Evolutionary conservation across 2,888 invertebrate genomes (phyloP), one percentile per base, ranked within the genome.

Genomic region (Mellilla xanthometata): DNA sequence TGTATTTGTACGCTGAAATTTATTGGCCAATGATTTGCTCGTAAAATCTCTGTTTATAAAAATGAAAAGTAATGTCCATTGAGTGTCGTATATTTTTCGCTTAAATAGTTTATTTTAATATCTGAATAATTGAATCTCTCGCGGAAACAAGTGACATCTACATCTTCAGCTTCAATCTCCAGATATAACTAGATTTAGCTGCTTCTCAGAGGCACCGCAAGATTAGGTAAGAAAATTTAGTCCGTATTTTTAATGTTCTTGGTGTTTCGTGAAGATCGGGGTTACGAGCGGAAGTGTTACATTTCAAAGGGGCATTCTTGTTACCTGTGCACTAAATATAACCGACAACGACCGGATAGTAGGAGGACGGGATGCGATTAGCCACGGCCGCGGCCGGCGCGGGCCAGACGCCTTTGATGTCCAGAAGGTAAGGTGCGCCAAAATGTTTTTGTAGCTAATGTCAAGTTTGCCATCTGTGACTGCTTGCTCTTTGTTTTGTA

Each of bases 231-330:
- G 2, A 3, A 19, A 19, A 3, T 1, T 3, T 4, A 11, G 5
- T 2, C 1, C 8, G 36, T 33, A 32, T 29, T 12, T 10, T 12
- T 30, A 34, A 8, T 24, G 26, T 54, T 53, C 27, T 77, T 69
- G 72, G 48, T 67, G 71, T 29, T 49, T 33, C 29, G 39, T 47
- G 48, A 46, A 60, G 63, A 59, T 64, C 65, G 68, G 59, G 60
- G 73, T 81, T 82, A 82, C 74, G 82, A 80, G 78, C 87, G 87
- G 87, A 88, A 88, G 86, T 86, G 80, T 87, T 72, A 71, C 68
- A 74, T 87, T 86, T 87, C 87, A 87, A 87, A 88, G 87, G 74
- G 68, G 81, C 83, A 85, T 86, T 86, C 85, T 82, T 81, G 85
- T 85, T 88, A 88, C 88, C 88, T 88, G 88, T 84, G 60, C 65